These are phyloP conservation scores for Leptopilina drosophilae DNA, from an alignment of 2,888 invertebrate genomes.

Conservation along the genomic window DNA sequence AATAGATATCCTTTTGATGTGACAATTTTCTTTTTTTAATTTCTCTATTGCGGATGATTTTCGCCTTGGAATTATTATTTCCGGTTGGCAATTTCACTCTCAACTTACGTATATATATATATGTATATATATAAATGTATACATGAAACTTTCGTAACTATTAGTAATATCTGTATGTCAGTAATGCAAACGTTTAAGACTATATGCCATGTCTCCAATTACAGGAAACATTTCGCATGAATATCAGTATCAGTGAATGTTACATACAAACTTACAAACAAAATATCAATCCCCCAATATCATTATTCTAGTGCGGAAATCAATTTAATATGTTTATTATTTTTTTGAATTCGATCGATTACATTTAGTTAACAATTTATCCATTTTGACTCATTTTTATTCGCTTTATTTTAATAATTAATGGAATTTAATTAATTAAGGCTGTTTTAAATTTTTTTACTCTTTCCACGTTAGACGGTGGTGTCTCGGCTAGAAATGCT, in stretches of 20 bases:
- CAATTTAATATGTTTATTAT: neutral
- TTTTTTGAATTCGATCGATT: neutral
- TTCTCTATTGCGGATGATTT: no score
- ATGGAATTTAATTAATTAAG: no score
- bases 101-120: neutral
- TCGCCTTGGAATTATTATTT: no score
- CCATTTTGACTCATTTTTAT: no score
- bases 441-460: no score
- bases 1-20: neutral
- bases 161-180: slow-evolving; percentile 42
- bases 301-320: neutral
- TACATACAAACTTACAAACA: neutral
- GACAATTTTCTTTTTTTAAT: neutral
- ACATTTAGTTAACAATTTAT: no score
- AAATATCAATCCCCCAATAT: neutral
- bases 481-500: no score
- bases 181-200: slow-evolving; percentile 61
- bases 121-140: neutral
- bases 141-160: slow-evolving; percentile 51
- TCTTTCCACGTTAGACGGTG: no score
- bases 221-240: slow-evolving; percentile 40
- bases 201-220: slow-evolving; percentile 59
- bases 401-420: no score
- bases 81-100: neutral
- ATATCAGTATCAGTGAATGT: neutral